Conservation (phyloP, 2,797 vertebrate genomes). For the Xenopus petersii region DNA sequence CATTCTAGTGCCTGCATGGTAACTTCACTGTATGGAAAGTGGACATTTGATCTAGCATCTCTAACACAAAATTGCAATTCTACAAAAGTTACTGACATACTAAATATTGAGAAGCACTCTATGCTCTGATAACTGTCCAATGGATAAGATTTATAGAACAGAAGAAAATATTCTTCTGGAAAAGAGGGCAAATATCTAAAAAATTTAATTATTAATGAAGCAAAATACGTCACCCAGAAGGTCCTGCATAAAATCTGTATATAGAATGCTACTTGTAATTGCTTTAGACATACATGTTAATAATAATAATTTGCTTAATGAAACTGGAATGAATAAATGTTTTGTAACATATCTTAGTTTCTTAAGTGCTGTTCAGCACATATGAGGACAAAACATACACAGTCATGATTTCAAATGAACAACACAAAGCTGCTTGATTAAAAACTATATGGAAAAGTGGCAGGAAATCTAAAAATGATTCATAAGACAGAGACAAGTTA, state of each 20-base stretch:
- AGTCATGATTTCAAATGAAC: no score
- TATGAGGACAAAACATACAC: no score
- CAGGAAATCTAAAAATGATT: no score
- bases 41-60: not conserved
- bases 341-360: conserved; percentile 12
- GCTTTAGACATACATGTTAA: no score
- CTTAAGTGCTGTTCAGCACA: no score
- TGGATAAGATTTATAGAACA: conserved; percentile 3
- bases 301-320: conserved; percentile 43
- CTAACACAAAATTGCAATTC: not conserved
- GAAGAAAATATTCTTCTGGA: not conserved
- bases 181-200: not conserved
- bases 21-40: not conserved
- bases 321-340: conserved; percentile 35
- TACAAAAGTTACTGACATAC: not conserved
- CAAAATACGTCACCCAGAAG: not conserved
- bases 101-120: not conserved
- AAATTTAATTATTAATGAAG: not conserved
- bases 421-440: no score
- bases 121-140: not conserved
- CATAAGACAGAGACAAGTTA: no score
- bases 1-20: no score
- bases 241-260: conserved; percentile 18
- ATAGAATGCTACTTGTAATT: conserved; percentile 24
- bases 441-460: no score